These are phyloP conservation scores for Pangasius krempfi DNA, from an alignment of 2,797 vertebrate genomes.

Conservation along the genomic window DNA sequence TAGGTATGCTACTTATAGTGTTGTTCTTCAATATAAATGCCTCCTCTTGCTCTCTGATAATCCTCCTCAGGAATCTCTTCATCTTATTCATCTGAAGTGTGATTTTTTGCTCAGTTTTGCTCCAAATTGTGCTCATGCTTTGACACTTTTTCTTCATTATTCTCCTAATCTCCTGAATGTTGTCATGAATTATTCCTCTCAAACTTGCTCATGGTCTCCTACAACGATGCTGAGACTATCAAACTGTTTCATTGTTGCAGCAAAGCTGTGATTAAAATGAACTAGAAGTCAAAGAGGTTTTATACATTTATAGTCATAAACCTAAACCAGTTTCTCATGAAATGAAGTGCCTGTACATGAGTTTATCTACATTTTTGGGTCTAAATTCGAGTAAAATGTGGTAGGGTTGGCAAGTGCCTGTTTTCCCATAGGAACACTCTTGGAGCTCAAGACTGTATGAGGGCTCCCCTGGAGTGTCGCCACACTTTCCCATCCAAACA, in stretches of 20 bases:
- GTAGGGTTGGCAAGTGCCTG: not conserved
- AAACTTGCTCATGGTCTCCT: not conserved
- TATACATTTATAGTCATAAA: not conserved
- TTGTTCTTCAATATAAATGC: conserved; percentile 1
- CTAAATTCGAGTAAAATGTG: not conserved
- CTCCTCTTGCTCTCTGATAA: not conserved
- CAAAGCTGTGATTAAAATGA: not conserved
- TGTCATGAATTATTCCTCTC: not conserved
- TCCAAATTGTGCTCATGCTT: not conserved
- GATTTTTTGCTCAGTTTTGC: not conserved
- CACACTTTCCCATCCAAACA: not conserved
- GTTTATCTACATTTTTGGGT: not conserved
- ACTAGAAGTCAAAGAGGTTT: not conserved
- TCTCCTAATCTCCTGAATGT: not conserved
- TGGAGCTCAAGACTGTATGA: not conserved
- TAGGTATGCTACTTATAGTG: not conserved
- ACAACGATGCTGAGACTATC: not conserved
- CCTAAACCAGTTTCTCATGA: not conserved
- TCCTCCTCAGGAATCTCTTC: not conserved
- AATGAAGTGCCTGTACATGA: not conserved
- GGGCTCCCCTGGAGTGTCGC: not conserved
- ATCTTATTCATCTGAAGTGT: not conserved
- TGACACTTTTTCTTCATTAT: not conserved
- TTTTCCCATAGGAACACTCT: not conserved
- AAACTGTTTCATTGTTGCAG: not conserved